Percentiles rank a stretch among this genome's conserved stretches.
phyloP scores from a whole-genome alignment of 1,140 invertebrate genomes.

The Littorina saxatilis region DNA sequence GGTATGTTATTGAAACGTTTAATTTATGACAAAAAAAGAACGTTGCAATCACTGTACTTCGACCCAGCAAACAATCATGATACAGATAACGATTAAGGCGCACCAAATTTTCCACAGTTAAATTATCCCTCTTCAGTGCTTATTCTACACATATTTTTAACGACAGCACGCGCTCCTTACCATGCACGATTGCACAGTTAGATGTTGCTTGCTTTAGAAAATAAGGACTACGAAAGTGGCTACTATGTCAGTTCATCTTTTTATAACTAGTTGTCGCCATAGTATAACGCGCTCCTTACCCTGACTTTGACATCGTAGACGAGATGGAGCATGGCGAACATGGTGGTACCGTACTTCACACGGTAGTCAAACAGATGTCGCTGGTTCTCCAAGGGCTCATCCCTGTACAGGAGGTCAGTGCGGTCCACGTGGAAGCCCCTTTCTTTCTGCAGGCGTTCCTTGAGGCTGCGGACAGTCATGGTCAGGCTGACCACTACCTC shows the following conservation, averaged over 20 bases:
- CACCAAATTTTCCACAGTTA: too few species aligned
- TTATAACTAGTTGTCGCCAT: too few species aligned
- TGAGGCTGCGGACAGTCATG: slow-evolving; percentile 60
- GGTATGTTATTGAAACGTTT: too few species aligned
- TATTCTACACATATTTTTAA: too few species aligned
- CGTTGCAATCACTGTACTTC: too few species aligned
- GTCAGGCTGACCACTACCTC: slow-evolving; percentile 55
- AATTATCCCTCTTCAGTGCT: too few species aligned
- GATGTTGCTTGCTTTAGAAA: neutral
- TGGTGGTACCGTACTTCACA: slow-evolving; percentile 50
- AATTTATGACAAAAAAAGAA: too few species aligned
- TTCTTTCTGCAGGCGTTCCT: slow-evolving; percentile 54
- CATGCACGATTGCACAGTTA: too few species aligned
- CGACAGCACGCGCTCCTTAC: too few species aligned
- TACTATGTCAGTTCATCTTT: too few species aligned
- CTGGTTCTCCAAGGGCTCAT: slow-evolving; percentile 61
- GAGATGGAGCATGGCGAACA: slow-evolving; percentile 65
- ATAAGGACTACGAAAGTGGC: neutral
- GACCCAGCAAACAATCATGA: too few species aligned
- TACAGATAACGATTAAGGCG: too few species aligned
- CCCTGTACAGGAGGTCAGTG: slow-evolving; percentile 63
- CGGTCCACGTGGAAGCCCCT: slow-evolving; percentile 62
- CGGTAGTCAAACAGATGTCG: slow-evolving; percentile 61
- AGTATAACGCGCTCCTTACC: slow-evolving; percentile 51
- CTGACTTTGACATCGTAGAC: slow-evolving; percentile 61